Evolutionary conservation across 2,888 invertebrate genomes (phyloP).

Genomic region (Chaetogeoica ovagalla): DNA sequence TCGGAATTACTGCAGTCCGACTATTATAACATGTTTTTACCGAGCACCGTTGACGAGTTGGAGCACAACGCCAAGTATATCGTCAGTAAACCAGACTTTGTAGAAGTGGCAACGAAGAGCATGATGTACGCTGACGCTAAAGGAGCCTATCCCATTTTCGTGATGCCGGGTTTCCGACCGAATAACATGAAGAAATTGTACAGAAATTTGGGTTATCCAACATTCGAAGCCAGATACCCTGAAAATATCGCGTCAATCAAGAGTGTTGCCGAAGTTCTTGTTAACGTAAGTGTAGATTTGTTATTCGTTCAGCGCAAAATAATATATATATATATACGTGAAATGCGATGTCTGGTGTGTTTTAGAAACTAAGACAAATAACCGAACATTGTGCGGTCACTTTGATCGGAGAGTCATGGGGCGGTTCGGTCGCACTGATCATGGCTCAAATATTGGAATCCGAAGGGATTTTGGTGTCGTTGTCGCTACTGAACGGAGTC

Average conservation of each 20-base stretch:
- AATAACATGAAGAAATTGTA: constrained; percentile 57
- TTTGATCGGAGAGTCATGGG: constrained; percentile 66
- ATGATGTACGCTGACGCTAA: constrained; percentile 57
- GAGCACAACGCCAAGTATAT: constrained; percentile 1
- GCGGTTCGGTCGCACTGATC: constrained; percentile 63
- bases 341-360: not conserved
- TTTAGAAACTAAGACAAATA: constrained; percentile 40
- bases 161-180: constrained; percentile 60
- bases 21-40: constrained; percentile 15
- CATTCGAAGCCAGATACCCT: constrained; percentile 59
- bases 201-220: constrained; percentile 59
- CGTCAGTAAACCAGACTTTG: constrained; percentile 57
- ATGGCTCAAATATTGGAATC: constrained; percentile 32
- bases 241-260: constrained; percentile 8
- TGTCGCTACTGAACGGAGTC: constrained; percentile 17
- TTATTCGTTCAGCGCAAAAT: not conserved
- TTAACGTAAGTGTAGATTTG: constrained; percentile 43
- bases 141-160: constrained; percentile 59
- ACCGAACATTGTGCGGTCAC: constrained; percentile 61
- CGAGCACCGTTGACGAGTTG: constrained; percentile 35
- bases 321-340: not conserved
- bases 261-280: constrained; percentile 42
- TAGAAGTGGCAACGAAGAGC: constrained; percentile 59
- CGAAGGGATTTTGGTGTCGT: constrained; percentile 19
- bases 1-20: not conserved